phyloP scores from a whole-genome alignment of 1,140 invertebrate genomes.

The Saccostrea cuccullata region DNA sequence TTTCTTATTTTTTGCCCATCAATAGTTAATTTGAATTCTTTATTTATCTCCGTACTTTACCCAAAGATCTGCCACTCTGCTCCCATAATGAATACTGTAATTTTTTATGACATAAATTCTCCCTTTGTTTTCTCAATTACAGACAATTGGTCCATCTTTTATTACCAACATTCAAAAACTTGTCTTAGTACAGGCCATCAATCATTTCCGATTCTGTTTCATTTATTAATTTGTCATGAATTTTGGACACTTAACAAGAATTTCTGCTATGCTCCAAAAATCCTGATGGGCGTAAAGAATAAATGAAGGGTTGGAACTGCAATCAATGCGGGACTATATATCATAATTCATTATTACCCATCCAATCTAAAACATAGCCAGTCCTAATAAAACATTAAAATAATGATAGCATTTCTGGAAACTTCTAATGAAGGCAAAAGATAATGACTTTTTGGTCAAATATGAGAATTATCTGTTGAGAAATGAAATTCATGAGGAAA shows the following conservation, averaged over 20 bases:
- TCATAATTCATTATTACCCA: constrained; percentile 38
- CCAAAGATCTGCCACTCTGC: constrained; percentile 26
- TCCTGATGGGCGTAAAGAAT: constrained; percentile 16
- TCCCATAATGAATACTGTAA: constrained; percentile 32
- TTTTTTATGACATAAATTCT: constrained; percentile 34
- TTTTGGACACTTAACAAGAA: constrained; percentile 37
- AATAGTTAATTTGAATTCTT: constrained; percentile 32
- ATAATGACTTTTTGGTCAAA: constrained; percentile 28
- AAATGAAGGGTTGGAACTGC: constrained; percentile 7
- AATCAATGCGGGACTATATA: constrained; percentile 13
- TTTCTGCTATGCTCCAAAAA: constrained; percentile 33
- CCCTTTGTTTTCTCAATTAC: constrained; percentile 27
- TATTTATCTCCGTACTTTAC: constrained; percentile 31
- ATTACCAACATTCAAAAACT: constrained; percentile 28
- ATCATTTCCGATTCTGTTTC: constrained; percentile 33
- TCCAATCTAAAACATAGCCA: constrained; percentile 23
- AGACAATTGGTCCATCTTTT: constrained; percentile 33
- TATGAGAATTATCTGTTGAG: constrained; percentile 31
- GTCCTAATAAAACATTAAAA: constrained; percentile 32
- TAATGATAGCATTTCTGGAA: constrained; percentile 10
- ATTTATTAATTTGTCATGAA: constrained; percentile 38
- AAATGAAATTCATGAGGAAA: constrained; percentile 28
- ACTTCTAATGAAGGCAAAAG: constrained; percentile 30
- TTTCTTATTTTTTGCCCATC: constrained; percentile 34
- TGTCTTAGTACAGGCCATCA: constrained; percentile 25